Base-by-base conservation (phyloP, 2,888 invertebrate species). In the Lithophane semibrunnea region DNA sequence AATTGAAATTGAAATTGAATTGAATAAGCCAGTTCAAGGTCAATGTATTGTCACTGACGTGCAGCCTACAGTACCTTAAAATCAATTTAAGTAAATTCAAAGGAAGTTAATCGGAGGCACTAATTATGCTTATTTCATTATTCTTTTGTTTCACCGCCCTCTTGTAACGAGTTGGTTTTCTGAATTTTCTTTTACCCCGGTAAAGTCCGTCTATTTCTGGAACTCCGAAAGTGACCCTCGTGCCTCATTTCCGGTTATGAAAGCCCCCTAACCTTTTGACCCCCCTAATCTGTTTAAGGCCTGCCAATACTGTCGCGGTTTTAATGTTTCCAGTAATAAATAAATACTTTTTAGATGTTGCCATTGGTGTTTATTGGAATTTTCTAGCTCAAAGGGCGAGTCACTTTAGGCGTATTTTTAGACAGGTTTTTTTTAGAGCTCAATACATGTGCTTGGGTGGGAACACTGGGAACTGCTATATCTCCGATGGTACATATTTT, bases 231-330 rank as follows among this genome's bases (percentile, higher is more conserved):
- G 66, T 72, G 69, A 72, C 82, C 85, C 76, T 61, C 44, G 66
- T 74, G 82, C 74, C 74, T 84, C 72, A 82, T 84, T 84, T 84
- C 82, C 82, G 73, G 9, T 64, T 72, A 84, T 75, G 75, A 73
- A 67, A 60, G 44, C 72, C 68, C 73, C 58, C 54, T 52, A 73
- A 78, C 84, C 74, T 61, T 73, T 70, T 73, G 74, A 85, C 69
- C 49, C 74, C 52, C 67, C 75, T 56, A 75, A 73, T 75, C 18
- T 73, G n/a, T 60, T 79, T 73, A 72, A 52, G 63, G 42, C 29
- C 24, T 69, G 49, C 13, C 63, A 72, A 73, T 72, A 71, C 70
- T 74, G 54, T 9, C 56, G 18, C 21, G 52, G 54, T 49, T 63
- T 24, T 29, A 68, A 68, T 75, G 24, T 70, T 72, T 75, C 73